phyloP scores from a whole-genome alignment of 2,113 vertebrate species.

The Oceanites oceanicus region DNA sequence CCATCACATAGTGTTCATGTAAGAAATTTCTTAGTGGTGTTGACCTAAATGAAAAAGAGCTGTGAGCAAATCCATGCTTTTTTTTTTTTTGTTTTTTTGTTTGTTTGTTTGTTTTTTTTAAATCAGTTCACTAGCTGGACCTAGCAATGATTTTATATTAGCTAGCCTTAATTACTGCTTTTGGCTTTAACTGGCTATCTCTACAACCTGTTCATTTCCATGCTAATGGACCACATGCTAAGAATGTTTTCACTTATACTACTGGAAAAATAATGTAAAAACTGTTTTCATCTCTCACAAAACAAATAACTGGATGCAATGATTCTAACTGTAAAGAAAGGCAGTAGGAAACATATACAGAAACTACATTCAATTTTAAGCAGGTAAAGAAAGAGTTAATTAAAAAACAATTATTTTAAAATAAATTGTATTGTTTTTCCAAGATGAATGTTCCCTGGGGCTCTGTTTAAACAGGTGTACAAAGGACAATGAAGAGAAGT shows the following conservation, averaged over 20 bases:
- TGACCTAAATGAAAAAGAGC: background rate
- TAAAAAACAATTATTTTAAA: background rate
- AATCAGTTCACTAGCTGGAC: background rate
- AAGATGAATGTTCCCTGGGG: background rate
- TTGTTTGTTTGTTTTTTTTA: no score
- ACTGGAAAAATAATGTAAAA: background rate
- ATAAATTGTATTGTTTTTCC: no score
- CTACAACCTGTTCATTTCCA: background rate
- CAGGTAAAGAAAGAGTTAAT: background rate
- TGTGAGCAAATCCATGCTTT: background rate
- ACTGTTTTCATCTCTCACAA: background rate
- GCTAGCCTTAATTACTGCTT: background rate
- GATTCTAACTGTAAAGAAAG: background rate
- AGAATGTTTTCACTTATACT: background rate
- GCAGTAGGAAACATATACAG: background rate
- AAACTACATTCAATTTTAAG: background rate
- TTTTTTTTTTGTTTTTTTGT: no score
- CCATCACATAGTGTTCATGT: background rate
- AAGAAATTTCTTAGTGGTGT: background rate
- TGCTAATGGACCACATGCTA: background rate
- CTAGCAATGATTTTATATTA: background rate
- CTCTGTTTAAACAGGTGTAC: conserved; percentile 19
- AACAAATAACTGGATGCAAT: background rate
- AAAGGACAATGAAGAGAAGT: background rate
- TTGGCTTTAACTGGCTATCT: background rate